Base-by-base conservation (phyloP, 2,113 vertebrate species). In the Cyprinodon tularosa region DNA sequence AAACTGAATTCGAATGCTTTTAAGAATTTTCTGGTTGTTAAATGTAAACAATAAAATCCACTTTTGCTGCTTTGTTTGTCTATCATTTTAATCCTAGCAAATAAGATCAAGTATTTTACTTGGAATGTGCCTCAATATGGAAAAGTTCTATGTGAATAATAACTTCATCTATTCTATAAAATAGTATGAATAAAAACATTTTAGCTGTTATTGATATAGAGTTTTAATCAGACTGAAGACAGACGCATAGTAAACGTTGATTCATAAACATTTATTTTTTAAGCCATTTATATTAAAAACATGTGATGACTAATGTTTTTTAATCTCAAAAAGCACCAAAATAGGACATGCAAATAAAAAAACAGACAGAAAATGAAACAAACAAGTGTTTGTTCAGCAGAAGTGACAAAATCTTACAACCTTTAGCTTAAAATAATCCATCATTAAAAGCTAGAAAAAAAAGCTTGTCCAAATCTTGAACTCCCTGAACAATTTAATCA, bases 241-340 rank as follows among this genome's bases (percentile, higher is more conserved):
- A 57, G 50, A 10, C n/a, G 17, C 14, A 20, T 57, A 14, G 50
- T 20, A 57, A 57, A 57, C 6, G 2, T n/a, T 57, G 50, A 9
- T n/a, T 57, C 50, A 57, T 57, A 20, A 57, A 57, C 8, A 17
- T 57, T n/a, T 57, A 57, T 57, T 57, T 57, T 40, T 4, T 81
- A 4, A 73, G 65, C 11, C 59, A 53, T 14, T 66, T 29, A 47
- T n/a, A 40, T 8, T 60, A 40, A 80, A 12, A 80, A 83, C 81
- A 83, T 50, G 73, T 42, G 44, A 66, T 38, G 66, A 3, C 10
- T 74, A 20, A 9, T 71, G 2, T 50, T 53, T 57, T 71, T 10
- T 62, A 29, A n/a, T 50, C n/a, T 73, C 62, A 79, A 17, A 67
- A 77, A 69, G 66, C 53, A 80, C 42, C 39, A 75, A 47, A 66